Percentiles rank a stretch among this genome's conserved stretches.
phyloP scores from a whole-genome alignment of 1,140 invertebrate genomes.

The Riptortus pedestris region DNA sequence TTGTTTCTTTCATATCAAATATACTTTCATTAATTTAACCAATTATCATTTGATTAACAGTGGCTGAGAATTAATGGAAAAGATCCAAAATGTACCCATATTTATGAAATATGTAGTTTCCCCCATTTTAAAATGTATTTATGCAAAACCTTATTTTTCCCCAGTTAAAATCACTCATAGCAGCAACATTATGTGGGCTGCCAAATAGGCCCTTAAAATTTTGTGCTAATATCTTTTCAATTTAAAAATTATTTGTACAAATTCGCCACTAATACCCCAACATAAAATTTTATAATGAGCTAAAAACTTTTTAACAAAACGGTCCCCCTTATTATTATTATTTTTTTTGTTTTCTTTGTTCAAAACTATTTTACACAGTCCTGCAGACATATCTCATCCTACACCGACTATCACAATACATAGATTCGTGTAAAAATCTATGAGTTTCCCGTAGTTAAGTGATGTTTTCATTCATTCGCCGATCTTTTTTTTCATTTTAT shows the following conservation, averaged over 20 bases:
- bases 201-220: conserved; percentile 8
- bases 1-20: too few species aligned
- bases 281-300: conserved; percentile 14
- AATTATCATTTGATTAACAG: too few species aligned
- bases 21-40: too few species aligned
- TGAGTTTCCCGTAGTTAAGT: conserved; percentile 12
- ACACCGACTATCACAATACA: conserved; percentile 14
- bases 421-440: neutral
- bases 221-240: conserved; percentile 9
- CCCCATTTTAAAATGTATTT: neutral
- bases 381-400: neutral
- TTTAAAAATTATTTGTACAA: conserved; percentile 15
- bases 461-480: conserved; percentile 10
- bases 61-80: too few species aligned
- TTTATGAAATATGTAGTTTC: neutral
- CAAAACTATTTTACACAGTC: conserved; percentile 13
- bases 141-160: neutral
- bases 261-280: neutral
- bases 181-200: neutral
- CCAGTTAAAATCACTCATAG: neutral
- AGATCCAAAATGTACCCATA: neutral
- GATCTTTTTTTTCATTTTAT: neutral
- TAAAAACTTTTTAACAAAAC: conserved; percentile 6
- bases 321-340: neutral
- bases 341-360: conserved; percentile 10